phyloP scores from a whole-genome alignment of 2,113 vertebrate species.

The Hyperoodon ampullatus region DNA sequence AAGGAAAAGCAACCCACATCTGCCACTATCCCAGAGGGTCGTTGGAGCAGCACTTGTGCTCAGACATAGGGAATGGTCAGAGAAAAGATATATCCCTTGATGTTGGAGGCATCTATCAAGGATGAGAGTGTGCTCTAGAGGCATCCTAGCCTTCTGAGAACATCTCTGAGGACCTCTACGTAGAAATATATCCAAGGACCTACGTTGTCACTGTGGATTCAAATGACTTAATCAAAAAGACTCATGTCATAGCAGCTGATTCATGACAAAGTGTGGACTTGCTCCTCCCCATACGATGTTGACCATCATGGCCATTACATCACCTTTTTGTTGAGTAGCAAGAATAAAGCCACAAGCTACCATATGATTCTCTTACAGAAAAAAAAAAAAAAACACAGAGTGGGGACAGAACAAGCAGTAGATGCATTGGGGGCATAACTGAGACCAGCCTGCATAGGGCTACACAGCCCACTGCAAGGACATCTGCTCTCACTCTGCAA shows the following conservation, averaged over 20 bases:
- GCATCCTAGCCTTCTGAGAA: neutral
- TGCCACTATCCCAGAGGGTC: slow-evolving; percentile 85
- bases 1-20: slow-evolving; percentile 84
- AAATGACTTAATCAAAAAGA: slow-evolving; percentile 84
- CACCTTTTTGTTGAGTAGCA: slow-evolving; percentile 22
- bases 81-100: neutral
- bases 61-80: neutral
- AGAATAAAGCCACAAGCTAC: slow-evolving; percentile 58
- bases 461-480: neutral
- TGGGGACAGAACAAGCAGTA: neutral
- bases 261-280: slow-evolving; percentile 92
- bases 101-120: neutral
- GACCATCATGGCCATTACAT: neutral
- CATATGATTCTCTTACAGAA: neutral
- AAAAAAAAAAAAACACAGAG: neutral
- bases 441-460: neutral
- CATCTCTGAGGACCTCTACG: slow-evolving; percentile 87
- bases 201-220: slow-evolving; percentile 90
- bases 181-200: slow-evolving; percentile 93
- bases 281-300: slow-evolving; percentile 86
- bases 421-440: neutral
- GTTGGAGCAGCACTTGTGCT: neutral
- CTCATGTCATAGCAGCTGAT: slow-evolving; percentile 87
- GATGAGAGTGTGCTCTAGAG: neutral
- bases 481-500: neutral